These are phyloP conservation scores for Azorinus chamasolen DNA, from an alignment of 2,888 invertebrate genomes.

Conservation along the genomic window DNA sequence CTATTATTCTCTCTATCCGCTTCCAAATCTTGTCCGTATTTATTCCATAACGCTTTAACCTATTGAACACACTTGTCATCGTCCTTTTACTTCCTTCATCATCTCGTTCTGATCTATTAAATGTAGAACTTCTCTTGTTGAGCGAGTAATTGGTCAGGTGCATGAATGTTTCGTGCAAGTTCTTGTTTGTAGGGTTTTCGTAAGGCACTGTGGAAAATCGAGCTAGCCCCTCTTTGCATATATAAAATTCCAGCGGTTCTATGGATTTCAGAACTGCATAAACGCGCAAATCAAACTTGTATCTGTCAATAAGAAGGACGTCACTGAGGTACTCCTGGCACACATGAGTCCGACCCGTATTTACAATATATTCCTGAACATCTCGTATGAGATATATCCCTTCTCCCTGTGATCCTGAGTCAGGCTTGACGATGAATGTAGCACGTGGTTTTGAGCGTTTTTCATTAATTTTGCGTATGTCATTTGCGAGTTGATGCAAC, in stretches of 20 bases:
- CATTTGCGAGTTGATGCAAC: conserved; percentile 81
- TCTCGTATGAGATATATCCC: conserved; percentile 87
- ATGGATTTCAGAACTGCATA: conserved; percentile 87
- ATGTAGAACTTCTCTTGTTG: conserved; percentile 86
- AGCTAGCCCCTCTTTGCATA: conserved; percentile 86
- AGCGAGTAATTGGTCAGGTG: conserved; percentile 88
- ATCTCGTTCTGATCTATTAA: conserved; percentile 85
- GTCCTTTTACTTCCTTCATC: conserved; percentile 87
- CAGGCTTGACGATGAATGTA: conserved; percentile 87
- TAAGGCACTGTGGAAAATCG: conserved; percentile 87
- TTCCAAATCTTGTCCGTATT: conserved; percentile 86
- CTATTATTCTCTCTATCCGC: conserved; percentile 86
- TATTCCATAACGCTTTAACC: conserved; percentile 81
- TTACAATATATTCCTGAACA: conserved; percentile 82
- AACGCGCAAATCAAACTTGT: conserved; percentile 87
- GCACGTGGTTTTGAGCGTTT: conserved; percentile 72
- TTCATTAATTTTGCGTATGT: conserved; percentile 70
- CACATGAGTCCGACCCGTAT: conserved; percentile 73
- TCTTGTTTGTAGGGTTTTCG: conserved; percentile 86
- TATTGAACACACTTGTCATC: conserved; percentile 86
- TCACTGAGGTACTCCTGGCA: conserved; percentile 87
- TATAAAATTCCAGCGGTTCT: conserved; percentile 87
- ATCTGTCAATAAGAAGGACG: conserved; percentile 86
- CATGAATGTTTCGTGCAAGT: conserved; percentile 87
- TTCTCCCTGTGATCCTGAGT: conserved; percentile 87